Evolutionary conservation across 2,113 vertebrate species (phyloP).

Genomic region (Talpa occidentalis): DNA sequence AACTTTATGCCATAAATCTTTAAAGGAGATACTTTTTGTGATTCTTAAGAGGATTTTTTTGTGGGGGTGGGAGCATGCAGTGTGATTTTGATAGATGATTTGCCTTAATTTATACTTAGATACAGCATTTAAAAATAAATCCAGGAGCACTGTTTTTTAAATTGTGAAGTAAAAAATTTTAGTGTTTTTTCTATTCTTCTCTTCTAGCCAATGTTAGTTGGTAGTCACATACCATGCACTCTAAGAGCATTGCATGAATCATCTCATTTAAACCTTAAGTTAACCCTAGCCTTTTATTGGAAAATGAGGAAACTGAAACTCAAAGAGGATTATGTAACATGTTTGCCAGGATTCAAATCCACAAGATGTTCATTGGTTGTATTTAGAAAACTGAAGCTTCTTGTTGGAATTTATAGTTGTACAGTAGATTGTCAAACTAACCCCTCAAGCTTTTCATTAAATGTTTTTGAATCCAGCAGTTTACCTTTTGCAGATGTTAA

Average conservation of each 20-base stretch:
- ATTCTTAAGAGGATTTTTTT: neutral
- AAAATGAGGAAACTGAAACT: neutral
- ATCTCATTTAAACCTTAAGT: neutral
- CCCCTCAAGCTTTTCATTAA: constrained; percentile 20
- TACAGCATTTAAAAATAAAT: neutral
- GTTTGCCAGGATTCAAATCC: neutral
- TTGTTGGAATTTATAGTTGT: neutral
- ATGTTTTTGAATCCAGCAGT: neutral
- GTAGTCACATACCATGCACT: neutral
- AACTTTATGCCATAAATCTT: neutral
- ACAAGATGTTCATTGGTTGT: neutral
- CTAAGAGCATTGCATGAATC: neutral
- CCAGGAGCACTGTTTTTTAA: neutral
- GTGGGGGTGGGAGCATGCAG: neutral
- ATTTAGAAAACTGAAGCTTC: constrained; percentile 27
- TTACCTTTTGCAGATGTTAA: constrained; percentile 5
- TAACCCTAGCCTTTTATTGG: constrained; percentile 24
- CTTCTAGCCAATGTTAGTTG: neutral
- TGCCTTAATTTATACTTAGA: constrained; percentile 2
- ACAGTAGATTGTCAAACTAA: neutral
- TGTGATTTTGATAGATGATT: constrained; percentile 30
- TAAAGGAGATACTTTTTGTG: constrained; percentile 42
- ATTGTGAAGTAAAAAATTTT: neutral
- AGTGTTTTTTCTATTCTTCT: neutral
- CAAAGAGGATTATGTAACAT: neutral